Conservation (phyloP, 2,113 vertebrate genomes). For the Halcyon malimbica region DNA sequence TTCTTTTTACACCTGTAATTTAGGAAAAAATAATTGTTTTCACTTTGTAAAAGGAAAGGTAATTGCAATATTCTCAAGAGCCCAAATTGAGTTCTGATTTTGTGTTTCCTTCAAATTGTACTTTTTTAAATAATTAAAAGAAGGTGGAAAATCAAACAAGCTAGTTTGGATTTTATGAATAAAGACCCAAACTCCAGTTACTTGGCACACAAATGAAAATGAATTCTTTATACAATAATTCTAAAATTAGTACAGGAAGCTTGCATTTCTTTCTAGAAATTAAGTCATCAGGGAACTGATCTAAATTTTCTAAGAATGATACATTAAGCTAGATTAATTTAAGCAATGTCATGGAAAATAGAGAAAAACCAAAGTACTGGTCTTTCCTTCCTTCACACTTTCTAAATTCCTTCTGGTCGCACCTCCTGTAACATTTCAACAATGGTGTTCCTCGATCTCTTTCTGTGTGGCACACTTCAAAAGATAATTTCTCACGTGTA, state of each 20-base stretch:
- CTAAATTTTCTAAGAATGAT: background rate
- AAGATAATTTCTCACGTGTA: background rate
- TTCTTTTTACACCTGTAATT: slow-evolving; percentile 17
- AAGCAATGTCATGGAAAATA: background rate
- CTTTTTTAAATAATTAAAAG: background rate
- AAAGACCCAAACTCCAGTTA: background rate
- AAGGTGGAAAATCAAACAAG: background rate
- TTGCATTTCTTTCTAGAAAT: background rate
- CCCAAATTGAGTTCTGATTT: background rate
- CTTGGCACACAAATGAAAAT: background rate
- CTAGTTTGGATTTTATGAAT: background rate
- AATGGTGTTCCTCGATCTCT: background rate
- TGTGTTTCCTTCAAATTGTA: background rate
- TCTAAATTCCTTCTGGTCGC: background rate
- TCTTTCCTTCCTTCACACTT: background rate
- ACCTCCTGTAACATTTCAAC: background rate
- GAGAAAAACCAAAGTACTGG: background rate
- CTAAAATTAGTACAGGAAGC: background rate
- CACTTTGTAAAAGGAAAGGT: background rate
- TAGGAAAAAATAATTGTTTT: background rate
- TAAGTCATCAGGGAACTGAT: background rate
- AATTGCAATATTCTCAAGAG: slow-evolving; percentile 24
- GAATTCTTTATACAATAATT: background rate
- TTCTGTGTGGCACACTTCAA: background rate
- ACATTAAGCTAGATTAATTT: background rate